Evolutionary conservation across 2,888 invertebrate species (phyloP).

Genomic region (Ectropis crepuscularia): DNA sequence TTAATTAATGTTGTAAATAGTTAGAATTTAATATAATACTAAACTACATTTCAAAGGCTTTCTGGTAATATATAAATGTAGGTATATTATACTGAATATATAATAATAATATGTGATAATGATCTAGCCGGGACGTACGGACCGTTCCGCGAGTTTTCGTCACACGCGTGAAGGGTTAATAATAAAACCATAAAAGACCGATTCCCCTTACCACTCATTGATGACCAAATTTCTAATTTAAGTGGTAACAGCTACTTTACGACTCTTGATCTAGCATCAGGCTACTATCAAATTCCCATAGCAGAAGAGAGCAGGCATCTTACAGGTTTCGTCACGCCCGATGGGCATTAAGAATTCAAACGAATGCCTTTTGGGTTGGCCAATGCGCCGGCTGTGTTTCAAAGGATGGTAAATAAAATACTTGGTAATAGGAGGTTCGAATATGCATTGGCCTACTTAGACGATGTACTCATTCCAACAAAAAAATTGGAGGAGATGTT

Average conservation of each 20-base stretch:
- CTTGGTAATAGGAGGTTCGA: neutral
- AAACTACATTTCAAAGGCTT: no score
- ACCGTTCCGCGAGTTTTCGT: no score
- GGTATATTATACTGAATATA: no score
- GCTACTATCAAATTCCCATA: conserved; percentile 10
- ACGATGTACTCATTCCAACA: conserved; percentile 5
- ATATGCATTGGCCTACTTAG: neutral
- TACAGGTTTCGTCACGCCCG: conserved; percentile 8
- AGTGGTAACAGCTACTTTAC: neutral
- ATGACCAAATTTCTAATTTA: conserved; percentile 1
- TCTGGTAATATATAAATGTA: no score
- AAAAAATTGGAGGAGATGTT: neutral
- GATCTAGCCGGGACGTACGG: no score
- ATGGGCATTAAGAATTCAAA: conserved; percentile 6
- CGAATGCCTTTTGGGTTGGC: conserved; percentile 8
- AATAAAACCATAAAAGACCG: neutral
- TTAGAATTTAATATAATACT: no score
- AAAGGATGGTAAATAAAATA: conserved; percentile 1
- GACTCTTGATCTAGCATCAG: neutral
- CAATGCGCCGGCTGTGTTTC: conserved; percentile 14
- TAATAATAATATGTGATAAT: no score
- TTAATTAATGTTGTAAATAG: no score
- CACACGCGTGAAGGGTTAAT: no score
- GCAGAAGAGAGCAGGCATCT: neutral
- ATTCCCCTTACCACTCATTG: conserved; percentile 1